A percentile compares a stretch with the other conserved stretches of the same genome.
These are phyloP conservation scores for Mamestra brassicae DNA, from an alignment of 2,888 invertebrate species.

Conservation along the genomic window DNA sequence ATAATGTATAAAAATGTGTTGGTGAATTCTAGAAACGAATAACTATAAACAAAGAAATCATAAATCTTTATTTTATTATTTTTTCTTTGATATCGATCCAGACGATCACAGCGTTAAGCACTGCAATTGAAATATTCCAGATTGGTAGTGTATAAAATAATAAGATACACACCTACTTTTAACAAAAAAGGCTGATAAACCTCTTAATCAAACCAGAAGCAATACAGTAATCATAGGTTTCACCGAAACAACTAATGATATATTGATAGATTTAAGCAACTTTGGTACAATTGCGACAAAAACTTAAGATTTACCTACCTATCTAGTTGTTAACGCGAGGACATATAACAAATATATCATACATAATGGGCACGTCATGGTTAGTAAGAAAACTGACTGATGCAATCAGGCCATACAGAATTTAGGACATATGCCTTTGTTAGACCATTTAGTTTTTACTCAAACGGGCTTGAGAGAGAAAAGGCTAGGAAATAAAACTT, in stretches of 20 bases:
- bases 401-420: not conserved
- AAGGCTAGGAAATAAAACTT: constrained; percentile 1
- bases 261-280: not conserved
- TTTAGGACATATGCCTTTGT: too few relatives aligned
- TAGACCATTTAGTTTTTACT: not conserved
- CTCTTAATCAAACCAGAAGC: not conserved
- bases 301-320: too few relatives aligned
- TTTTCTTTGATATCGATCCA: constrained; percentile 23
- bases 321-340: too few relatives aligned
- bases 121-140: not conserved
- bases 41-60: constrained; percentile 38
- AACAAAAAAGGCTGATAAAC: not conserved
- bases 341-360: too few relatives aligned
- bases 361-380: too few relatives aligned
- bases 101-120: not conserved
- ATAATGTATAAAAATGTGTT: constrained; percentile 20
- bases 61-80: constrained; percentile 48
- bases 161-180: too few relatives aligned
- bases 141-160: too few relatives aligned
- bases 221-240: not conserved
- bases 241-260: not conserved
- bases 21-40: constrained; percentile 38
- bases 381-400: too few relatives aligned
- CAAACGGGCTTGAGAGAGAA: not conserved
- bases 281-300: not conserved